phyloP scores from a whole-genome alignment of 2,113 vertebrate genomes.

The Myocastor coypus region DNA sequence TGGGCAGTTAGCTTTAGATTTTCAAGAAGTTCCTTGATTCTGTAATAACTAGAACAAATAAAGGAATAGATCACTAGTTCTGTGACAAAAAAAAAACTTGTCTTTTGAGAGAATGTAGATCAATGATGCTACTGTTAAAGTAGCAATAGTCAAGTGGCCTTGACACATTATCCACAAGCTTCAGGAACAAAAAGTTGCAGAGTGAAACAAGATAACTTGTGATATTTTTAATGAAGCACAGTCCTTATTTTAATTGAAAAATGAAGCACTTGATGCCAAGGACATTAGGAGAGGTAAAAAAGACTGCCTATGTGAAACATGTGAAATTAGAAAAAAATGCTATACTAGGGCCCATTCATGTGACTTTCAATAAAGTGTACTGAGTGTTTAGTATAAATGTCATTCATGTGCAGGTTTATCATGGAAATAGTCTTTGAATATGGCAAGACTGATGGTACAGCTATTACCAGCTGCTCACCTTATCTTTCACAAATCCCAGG shows the following conservation, averaged over 20 bases:
- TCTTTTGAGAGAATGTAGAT: constrained; percentile 33
- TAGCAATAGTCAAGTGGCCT: constrained; percentile 47
- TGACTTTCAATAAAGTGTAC: constrained; percentile 69
- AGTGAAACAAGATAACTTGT: constrained; percentile 43
- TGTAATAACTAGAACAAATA: constrained; percentile 58
- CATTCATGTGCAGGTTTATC: constrained; percentile 35
- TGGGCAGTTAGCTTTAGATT: neutral
- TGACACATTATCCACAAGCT: constrained; percentile 40
- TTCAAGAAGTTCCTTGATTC: constrained; percentile 59
- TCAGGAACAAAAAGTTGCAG: constrained; percentile 45
- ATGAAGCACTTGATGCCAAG: constrained; percentile 35
- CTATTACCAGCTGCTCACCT: neutral
- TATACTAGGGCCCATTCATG: constrained; percentile 12
- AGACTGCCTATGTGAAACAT: constrained; percentile 43
- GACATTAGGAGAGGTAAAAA: constrained; percentile 47
- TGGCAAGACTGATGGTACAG: neutral
- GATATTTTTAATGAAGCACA: constrained; percentile 41
- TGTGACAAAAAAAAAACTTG: constrained; percentile 38
- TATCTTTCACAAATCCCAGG: constrained; percentile 18
- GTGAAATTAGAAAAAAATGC: constrained; percentile 5
- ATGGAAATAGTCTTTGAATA: constrained; percentile 22
- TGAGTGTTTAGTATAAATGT: constrained; percentile 29
- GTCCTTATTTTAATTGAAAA: constrained; percentile 55
- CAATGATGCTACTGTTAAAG: constrained; percentile 49
- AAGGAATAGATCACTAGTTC: constrained; percentile 34